These are phyloP conservation scores for Panthera uncia DNA, from an alignment of 2,113 vertebrate genomes.

Conservation along the genomic window DNA sequence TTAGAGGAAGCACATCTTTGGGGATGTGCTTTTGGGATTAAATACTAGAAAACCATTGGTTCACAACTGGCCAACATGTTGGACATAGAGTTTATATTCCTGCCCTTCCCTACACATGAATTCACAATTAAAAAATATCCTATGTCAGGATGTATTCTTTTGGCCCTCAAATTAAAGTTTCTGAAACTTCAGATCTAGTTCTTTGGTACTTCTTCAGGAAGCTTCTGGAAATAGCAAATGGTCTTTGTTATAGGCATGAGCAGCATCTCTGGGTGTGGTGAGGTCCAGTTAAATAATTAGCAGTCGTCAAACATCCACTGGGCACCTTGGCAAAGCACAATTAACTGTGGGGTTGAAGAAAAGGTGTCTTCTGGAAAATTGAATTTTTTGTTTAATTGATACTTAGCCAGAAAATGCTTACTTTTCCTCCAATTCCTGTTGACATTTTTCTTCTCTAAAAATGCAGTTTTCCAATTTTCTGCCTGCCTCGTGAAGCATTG, in stretches of 20 bases:
- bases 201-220: not conserved
- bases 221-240: not conserved
- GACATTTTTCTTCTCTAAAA: constrained; percentile 63
- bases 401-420: constrained; percentile 50
- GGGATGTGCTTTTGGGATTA: not conserved
- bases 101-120: not conserved
- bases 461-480: constrained; percentile 46
- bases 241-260: not conserved
- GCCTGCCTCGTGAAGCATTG: constrained; percentile 39
- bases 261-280: not conserved
- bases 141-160: not conserved
- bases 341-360: not conserved
- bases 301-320: not conserved
- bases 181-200: not conserved
- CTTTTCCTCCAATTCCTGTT: constrained; percentile 12
- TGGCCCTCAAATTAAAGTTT: not conserved
- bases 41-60: not conserved
- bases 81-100: not conserved
- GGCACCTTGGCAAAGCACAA: not conserved
- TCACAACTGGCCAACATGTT: not conserved
- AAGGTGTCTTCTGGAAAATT: not conserved
- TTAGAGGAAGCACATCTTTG: not conserved
- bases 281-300: not conserved
- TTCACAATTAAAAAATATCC: not conserved
- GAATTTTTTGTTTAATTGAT: constrained; percentile 50